phyloP scores from a whole-genome alignment of 2,113 vertebrate genomes.

The Lepus timidus region DNA sequence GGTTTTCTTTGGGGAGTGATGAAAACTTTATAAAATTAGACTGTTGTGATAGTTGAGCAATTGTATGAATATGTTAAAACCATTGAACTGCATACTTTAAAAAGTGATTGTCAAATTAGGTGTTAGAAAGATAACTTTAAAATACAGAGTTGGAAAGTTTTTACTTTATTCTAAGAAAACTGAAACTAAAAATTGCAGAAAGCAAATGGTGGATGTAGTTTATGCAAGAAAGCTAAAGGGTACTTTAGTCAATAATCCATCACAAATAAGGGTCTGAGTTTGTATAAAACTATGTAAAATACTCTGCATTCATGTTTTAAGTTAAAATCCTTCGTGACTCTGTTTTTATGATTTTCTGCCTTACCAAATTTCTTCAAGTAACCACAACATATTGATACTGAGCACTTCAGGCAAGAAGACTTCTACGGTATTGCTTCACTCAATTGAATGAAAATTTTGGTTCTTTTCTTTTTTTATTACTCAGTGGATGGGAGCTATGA shows the following conservation, averaged over 20 bases:
- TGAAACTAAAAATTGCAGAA: background rate
- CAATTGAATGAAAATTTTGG: background rate
- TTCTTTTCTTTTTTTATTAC: conserved; percentile 36
- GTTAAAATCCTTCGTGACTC: background rate
- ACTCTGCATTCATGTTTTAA: background rate
- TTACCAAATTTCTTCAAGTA: conserved; percentile 46
- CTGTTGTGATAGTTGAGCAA: background rate
- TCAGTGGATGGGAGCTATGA: conserved; percentile 19
- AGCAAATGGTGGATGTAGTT: background rate
- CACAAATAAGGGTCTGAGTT: conserved; percentile 27
- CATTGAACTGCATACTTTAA: background rate
- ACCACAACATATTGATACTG: conserved; percentile 6
- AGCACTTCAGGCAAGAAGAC: background rate
- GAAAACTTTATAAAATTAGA: background rate
- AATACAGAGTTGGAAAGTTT: conserved; percentile 44
- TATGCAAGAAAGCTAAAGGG: conserved; percentile 30
- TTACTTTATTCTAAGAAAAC: conserved; percentile 46
- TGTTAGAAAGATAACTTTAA: conserved; percentile 49
- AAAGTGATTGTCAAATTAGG: conserved; percentile 50
- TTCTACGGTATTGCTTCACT: background rate
- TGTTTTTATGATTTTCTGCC: background rate
- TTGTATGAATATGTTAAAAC: conserved; percentile 34
- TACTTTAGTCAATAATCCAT: background rate
- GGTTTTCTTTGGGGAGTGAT: background rate
- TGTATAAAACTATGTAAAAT: conserved; percentile 37